phyloP scores from a whole-genome alignment of 2,113 vertebrate genomes.

The Pithys albifrons region DNA sequence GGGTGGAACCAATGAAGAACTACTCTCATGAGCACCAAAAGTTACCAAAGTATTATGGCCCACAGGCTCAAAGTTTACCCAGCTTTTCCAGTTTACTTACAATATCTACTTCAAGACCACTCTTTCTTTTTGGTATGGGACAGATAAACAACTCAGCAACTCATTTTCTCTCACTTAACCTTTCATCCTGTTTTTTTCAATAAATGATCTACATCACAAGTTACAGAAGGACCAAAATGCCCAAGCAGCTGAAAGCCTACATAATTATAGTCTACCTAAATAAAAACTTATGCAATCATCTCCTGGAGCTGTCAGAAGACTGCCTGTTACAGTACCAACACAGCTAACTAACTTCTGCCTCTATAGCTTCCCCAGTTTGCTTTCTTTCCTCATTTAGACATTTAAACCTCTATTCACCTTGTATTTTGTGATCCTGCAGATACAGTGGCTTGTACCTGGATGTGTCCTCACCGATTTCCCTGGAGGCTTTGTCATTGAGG shows the following conservation, averaged over 20 bases:
- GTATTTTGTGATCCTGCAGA: neutral
- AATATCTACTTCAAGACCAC: neutral
- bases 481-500: neutral
- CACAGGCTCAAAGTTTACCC: neutral
- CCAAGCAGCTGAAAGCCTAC: conserved; percentile 28
- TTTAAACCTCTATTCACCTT: neutral
- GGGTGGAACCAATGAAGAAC: conserved; percentile 23
- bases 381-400: neutral
- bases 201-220: neutral
- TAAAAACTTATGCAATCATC: conserved; percentile 51
- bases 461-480: neutral
- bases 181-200: neutral
- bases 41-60: neutral
- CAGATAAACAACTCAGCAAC: neutral
- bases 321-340: conserved; percentile 11
- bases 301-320: conserved; percentile 16
- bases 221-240: conserved; percentile 36
- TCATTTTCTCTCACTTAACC: neutral
- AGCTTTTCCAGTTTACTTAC: neutral
- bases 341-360: neutral
- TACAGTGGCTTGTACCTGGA: neutral
- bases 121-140: neutral
- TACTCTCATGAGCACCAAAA: neutral
- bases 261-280: conserved; percentile 56
- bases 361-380: neutral